A percentile compares a stretch with the other conserved stretches of the same genome.
Evolutionary conservation across 2,113 vertebrate species (phyloP).

Genomic region (Corynorhinus townsendii): DNA sequence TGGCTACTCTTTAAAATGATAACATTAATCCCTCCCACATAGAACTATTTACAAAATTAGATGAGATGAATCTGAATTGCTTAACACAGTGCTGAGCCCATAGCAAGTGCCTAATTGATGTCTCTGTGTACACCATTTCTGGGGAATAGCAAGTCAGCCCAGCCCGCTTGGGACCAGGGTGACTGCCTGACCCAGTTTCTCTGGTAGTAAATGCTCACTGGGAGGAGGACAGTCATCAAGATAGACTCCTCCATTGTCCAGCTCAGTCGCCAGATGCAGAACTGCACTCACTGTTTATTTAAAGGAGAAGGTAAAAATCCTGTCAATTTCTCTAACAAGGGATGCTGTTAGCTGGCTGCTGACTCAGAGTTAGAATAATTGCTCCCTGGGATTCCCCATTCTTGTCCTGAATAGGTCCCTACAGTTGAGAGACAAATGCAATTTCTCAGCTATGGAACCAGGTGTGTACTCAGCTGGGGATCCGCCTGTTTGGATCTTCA

Average conservation of each 20-base stretch:
- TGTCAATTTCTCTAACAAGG: background rate
- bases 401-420: background rate
- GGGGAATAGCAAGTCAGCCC: background rate
- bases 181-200: background rate
- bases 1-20: background rate
- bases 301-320: background rate
- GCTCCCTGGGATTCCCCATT: background rate
- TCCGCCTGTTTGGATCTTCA: background rate
- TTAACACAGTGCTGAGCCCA: background rate
- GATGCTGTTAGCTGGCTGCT: background rate
- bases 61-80: background rate
- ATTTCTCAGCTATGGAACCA: background rate
- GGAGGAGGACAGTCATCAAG: background rate
- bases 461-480: background rate
- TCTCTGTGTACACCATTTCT: background rate
- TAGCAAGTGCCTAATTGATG: too few species aligned
- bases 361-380: background rate
- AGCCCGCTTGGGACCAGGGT: too few species aligned
- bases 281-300: background rate
- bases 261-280: background rate
- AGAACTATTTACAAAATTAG: background rate
- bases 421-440: background rate
- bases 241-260: background rate
- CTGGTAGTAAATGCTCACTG: background rate
- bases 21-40: background rate